These are phyloP conservation scores for Tachystola acroxantha DNA, from an alignment of 2,888 invertebrate genomes.

Conservation along the genomic window DNA sequence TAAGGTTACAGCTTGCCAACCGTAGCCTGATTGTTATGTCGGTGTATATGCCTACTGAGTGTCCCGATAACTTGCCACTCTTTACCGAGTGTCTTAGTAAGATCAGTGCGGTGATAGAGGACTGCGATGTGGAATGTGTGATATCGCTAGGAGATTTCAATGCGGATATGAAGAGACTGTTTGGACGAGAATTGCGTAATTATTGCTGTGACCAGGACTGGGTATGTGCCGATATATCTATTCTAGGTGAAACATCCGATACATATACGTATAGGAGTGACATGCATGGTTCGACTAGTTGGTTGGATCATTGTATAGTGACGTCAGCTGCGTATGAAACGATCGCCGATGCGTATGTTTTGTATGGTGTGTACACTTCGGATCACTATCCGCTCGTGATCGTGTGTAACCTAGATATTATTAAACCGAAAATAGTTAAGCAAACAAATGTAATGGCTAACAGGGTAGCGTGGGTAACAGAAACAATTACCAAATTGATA, in stretches of 20 bases:
- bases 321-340: conserved; percentile 10
- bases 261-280: conserved; percentile 16
- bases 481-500: too few relatives aligned
- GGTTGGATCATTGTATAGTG: conserved; percentile 18
- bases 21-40: conserved; percentile 11
- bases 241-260: conserved; percentile 7
- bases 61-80: conserved; percentile 13
- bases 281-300: conserved; percentile 9
- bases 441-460: too few relatives aligned
- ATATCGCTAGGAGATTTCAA: conserved; percentile 15
- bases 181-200: conserved; percentile 9
- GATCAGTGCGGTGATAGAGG: conserved; percentile 16
- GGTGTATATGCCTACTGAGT: conserved; percentile 19
- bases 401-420: conserved; percentile 12
- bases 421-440: conserved; percentile 1
- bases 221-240: conserved; percentile 13
- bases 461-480: too few relatives aligned
- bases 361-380: conserved; percentile 13
- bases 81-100: conserved; percentile 14
- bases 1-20: conserved; percentile 9
- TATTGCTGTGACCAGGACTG: conserved; percentile 16
- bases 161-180: conserved; percentile 8
- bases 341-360: conserved; percentile 4
- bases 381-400: conserved; percentile 16
- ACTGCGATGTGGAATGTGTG: conserved; percentile 12